A percentile compares a stretch with the other conserved stretches of the same genome.
Conservation (phyloP, 23 tunicate genomes). For the Halocynthia aurantium region DNA sequence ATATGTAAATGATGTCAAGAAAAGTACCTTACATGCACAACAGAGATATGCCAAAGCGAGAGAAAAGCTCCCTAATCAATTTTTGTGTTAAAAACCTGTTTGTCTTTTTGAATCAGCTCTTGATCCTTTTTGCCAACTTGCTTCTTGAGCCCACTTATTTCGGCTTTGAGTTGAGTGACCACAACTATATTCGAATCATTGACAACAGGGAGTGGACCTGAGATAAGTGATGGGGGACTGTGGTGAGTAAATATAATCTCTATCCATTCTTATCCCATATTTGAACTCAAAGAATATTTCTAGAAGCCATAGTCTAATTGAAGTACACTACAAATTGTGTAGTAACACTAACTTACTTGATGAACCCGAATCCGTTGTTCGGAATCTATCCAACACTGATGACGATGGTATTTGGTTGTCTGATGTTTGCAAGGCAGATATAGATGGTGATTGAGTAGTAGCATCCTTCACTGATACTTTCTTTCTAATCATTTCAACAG, state of each 20-base stretch:
- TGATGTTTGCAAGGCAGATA: conserved; percentile 1
- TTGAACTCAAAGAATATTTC: neutral
- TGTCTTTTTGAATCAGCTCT: conserved; percentile 54
- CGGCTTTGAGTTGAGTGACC: conserved; percentile 56
- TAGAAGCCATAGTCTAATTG: neutral
- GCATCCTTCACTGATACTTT: neutral
- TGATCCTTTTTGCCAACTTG: conserved; percentile 50
- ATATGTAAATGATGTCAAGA: neutral
- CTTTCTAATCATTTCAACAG: neutral
- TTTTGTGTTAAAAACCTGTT: conserved; percentile 30
- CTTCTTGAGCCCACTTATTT: conserved; percentile 44
- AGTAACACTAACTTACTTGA: neutral
- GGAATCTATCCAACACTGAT: conserved; percentile 1
- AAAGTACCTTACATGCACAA: neutral
- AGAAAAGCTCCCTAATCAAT: neutral
- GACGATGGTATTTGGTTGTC: neutral
- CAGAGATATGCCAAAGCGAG: neutral
- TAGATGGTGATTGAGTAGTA: neutral
- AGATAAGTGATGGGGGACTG: neutral
- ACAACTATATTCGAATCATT: conserved; percentile 56
- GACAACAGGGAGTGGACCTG: conserved; percentile 33
- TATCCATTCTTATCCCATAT: no score
- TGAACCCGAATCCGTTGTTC: neutral
- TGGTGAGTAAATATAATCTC: no score
- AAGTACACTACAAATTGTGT: neutral